Evolutionary conservation across 1,140 invertebrate species (phyloP), one percentile per base, ranked within the genome.

Genomic region (Stegodyphus dumicola): DNA sequence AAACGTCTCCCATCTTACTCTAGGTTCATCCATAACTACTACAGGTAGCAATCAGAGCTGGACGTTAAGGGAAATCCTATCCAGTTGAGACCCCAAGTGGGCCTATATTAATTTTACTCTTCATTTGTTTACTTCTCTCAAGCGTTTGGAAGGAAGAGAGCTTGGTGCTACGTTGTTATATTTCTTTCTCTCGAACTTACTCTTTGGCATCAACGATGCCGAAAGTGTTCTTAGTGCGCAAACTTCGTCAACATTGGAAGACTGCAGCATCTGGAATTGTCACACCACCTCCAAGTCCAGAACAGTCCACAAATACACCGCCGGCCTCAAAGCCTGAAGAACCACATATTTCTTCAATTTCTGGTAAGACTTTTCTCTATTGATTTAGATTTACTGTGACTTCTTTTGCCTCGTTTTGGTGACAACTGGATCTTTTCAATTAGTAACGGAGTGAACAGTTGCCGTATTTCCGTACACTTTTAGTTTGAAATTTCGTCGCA

Each of bases 261-360:
- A 67, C 17, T 49, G 51, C n/a, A 17, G 51, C 48, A 15, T 6
- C 69, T 33, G 85, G 77, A 56, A 53, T 78, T 56, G 85, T 86
- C 9, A 86, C 85, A 17, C 85, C 85, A 33, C 85, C 85, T 10
- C 85, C 85, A 48, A 86, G 85, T 80, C 85, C 85, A 4, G 85
- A 86, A 48, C 77, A 80, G n/a, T 6, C 18, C 64, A n/a, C 33
- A 52, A 49, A 9, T 48, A 60, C 48, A 15, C 75, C 75, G 15
- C 75, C 75, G 15, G 7, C n/a, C 7, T 70, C 52, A n/a, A 67
- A 85, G 54, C 52, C 15, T 49, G 81, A 75, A 70, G 71, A 84
- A 83, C 65, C 67, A 74, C 81, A 84, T 60, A 53, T 67, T 69
- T 52, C 56, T 10, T 60, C 56, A 60, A 10, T 60, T 10, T 60